These are phyloP conservation scores for Bubo blakistoni DNA, from an alignment of 2,113 vertebrate genomes.

Conservation along the genomic window DNA sequence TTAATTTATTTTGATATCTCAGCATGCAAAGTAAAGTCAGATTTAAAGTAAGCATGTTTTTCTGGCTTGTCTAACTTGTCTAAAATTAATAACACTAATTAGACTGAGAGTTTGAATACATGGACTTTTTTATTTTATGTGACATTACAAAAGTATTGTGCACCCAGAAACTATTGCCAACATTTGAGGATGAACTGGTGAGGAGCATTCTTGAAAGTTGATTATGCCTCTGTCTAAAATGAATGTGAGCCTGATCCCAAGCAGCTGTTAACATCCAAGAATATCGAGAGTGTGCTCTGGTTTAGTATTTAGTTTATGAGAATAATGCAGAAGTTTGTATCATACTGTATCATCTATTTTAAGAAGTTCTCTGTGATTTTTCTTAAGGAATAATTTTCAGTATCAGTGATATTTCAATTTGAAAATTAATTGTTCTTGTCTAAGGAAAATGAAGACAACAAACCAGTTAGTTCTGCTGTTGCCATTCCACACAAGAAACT, in stretches of 20 bases:
- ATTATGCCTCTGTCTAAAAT: background rate
- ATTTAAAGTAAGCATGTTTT: background rate
- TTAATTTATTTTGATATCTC: background rate
- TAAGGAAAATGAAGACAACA: background rate
- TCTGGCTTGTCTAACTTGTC: background rate
- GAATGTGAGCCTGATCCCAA: background rate
- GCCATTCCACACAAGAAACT: background rate
- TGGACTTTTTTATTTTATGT: background rate
- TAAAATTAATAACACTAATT: background rate
- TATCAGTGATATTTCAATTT: background rate
- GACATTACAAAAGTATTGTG: background rate
- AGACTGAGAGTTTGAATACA: background rate
- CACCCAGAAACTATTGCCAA: background rate
- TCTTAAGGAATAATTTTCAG: background rate
- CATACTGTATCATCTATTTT: background rate
- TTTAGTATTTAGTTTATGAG: background rate
- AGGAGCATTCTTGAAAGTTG: background rate
- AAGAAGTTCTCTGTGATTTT: background rate
- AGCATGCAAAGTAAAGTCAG: background rate
- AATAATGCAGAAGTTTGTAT: background rate
- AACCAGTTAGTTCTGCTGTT: background rate
- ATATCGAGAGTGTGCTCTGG: background rate
- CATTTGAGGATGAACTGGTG: background rate
- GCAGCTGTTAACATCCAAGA: background rate
- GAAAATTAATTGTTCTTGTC: background rate